A percentile compares a stretch with the other conserved stretches of the same genome.
phyloP scores from a whole-genome alignment of 92 coral and sea anemone genomes.

The Paramuricea clavata region DNA sequence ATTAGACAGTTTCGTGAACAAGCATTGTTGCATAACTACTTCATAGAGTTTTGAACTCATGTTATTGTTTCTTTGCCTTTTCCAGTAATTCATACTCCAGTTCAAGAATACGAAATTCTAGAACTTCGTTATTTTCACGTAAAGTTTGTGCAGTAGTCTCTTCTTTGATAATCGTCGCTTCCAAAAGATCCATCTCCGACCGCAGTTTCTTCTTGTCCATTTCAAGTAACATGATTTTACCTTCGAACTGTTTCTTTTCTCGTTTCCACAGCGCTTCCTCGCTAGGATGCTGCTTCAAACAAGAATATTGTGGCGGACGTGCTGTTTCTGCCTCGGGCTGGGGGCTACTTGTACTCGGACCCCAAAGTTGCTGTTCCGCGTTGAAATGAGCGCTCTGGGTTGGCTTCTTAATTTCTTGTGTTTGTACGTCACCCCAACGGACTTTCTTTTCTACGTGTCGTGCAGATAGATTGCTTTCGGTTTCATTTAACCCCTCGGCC shows the following conservation, averaged over 20 bases:
- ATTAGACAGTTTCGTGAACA: too few species aligned
- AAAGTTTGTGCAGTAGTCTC: slow-evolving; percentile 34
- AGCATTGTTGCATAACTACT: too few species aligned
- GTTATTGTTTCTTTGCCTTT: slow-evolving; percentile 31
- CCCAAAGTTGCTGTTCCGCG: slow-evolving; percentile 9
- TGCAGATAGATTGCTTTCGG: background rate
- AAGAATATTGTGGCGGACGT: background rate
- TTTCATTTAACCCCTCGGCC: background rate
- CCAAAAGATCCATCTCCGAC: background rate
- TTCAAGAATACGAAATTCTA: slow-evolving; percentile 80
- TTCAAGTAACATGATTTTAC: slow-evolving; percentile 43
- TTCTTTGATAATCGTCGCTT: slow-evolving; percentile 5
- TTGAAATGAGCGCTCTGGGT: background rate
- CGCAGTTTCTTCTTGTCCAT: slow-evolving; percentile 47
- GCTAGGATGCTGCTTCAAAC: background rate
- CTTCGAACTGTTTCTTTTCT: slow-evolving; percentile 33
- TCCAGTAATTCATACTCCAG: slow-evolving; percentile 82
- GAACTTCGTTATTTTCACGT: slow-evolving; percentile 72
- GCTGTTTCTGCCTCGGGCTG: background rate
- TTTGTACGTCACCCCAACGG: background rate
- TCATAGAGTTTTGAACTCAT: background rate
- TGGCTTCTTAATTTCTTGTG: background rate
- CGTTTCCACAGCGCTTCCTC: slow-evolving; percentile 28
- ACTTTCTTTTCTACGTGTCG: background rate
- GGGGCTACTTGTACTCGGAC: background rate